Evolutionary conservation across 2,113 vertebrate species (phyloP).

Genomic region (Setophaga coronata): DNA sequence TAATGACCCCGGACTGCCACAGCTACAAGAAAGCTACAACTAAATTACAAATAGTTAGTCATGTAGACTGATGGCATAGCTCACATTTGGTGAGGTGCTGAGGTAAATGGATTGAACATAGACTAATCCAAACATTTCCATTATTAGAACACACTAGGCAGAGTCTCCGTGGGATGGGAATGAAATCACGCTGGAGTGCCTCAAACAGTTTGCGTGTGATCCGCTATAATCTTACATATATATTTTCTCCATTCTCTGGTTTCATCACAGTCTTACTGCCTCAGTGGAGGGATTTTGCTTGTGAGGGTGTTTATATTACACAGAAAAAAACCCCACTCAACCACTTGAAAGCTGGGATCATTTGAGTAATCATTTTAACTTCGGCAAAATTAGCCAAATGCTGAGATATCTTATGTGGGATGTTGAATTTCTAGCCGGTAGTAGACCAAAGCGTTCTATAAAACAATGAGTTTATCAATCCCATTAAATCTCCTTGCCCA

Average conservation of each 20-base stretch:
- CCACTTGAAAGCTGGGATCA: slow-evolving; percentile 18
- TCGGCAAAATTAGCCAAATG: slow-evolving; percentile 8
- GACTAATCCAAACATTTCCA: slow-evolving; percentile 63
- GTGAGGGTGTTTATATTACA: slow-evolving; percentile 51
- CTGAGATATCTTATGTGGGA: background rate
- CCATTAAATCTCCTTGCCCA: background rate
- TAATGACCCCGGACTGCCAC: background rate
- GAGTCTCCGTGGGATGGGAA: background rate
- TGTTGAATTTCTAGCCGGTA: background rate
- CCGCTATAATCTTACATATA: background rate
- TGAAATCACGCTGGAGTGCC: background rate
- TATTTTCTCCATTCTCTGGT: slow-evolving; percentile 50
- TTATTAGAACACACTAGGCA: slow-evolving; percentile 42
- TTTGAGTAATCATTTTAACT: slow-evolving; percentile 16
- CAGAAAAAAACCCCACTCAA: background rate
- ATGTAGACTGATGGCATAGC: slow-evolving; percentile 3
- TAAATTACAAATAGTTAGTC: slow-evolving; percentile 35
- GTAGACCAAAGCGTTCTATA: background rate
- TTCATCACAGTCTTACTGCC: slow-evolving; percentile 36
- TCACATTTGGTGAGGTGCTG: slow-evolving; percentile 36
- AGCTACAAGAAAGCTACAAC: background rate
- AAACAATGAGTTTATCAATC: background rate
- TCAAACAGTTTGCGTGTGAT: slow-evolving; percentile 29
- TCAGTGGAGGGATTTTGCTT: slow-evolving; percentile 47
- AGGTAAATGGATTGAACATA: slow-evolving; percentile 5